A percentile compares a stretch with the other conserved stretches of the same genome.
Evolutionary conservation across 2,113 vertebrate genomes (phyloP).

Genomic region (Anoura caudifer): DNA sequence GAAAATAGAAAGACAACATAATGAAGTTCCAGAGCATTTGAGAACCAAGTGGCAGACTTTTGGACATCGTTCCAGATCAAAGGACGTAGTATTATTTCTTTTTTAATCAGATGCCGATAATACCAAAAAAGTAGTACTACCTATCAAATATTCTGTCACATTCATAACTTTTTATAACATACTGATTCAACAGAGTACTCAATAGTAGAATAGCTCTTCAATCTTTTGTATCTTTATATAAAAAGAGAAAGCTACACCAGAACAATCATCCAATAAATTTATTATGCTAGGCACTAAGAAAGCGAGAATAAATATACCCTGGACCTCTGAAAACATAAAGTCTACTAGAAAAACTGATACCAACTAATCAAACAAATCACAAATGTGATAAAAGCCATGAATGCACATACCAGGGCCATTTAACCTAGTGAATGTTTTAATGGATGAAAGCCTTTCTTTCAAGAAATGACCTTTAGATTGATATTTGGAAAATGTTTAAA

Average conservation of each 20-base stretch:
- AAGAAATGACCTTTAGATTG: not conserved
- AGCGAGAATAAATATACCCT: not conserved
- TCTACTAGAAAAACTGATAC: not conserved
- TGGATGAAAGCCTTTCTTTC: not conserved
- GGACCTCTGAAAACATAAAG: not conserved
- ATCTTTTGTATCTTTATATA: not conserved
- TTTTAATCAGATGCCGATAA: not conserved
- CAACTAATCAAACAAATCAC: not conserved
- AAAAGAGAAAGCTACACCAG: not conserved
- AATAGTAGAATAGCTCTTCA: not conserved
- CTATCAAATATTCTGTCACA: not conserved
- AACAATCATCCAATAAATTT: not conserved
- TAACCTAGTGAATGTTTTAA: not conserved
- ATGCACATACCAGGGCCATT: not conserved
- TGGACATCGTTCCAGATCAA: not conserved
- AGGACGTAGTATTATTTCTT: not conserved
- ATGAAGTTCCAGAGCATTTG: not conserved
- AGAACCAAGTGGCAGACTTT: not conserved
- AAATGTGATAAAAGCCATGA: not conserved
- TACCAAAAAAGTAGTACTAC: conserved; percentile 6
- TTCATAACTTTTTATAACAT: not conserved
- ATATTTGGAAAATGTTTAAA: not conserved
- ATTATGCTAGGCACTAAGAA: not conserved
- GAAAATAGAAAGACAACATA: not conserved
- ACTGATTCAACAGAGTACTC: not conserved